phyloP scores from a whole-genome alignment of 1,140 invertebrate genomes.

The Drosophila ohnishii region DNA sequence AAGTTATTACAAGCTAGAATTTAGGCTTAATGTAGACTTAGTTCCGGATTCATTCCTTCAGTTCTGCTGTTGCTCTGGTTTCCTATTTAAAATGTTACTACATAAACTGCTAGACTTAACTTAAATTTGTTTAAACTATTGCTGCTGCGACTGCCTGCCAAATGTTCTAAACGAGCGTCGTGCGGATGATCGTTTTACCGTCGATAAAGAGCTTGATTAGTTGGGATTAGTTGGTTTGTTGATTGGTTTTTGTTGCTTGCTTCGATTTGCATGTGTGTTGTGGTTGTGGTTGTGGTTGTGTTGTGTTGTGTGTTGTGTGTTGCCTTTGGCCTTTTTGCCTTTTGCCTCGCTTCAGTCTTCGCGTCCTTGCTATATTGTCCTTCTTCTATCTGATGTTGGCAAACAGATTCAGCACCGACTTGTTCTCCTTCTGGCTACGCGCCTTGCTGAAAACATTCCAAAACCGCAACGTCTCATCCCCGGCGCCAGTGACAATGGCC shows the following conservation, averaged over 20 bases:
- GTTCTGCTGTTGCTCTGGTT: conserved; percentile 7
- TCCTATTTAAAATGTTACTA: conserved; percentile 27
- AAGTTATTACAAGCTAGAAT: conserved; percentile 17
- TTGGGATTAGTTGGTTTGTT: conserved; percentile 14
- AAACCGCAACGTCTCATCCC: conserved; percentile 98
- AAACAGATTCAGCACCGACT: conserved; percentile 98
- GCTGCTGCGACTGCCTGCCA: conserved; percentile 18
- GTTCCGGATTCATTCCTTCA: conserved; percentile 13
- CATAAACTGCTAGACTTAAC: conserved; percentile 22
- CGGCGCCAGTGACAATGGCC: conserved; percentile 99
- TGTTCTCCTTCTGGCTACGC: conserved; percentile 96
- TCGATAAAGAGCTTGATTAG: conserved; percentile 1
- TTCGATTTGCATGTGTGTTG: conserved; percentile 3
- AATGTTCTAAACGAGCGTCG: conserved; percentile 20
- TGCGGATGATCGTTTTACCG: conserved; percentile 9
- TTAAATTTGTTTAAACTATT: conserved; percentile 33
- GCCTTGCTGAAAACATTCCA: conserved; percentile 99
- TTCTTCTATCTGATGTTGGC: conserved; percentile 84
- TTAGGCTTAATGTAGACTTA: conserved; percentile 23
- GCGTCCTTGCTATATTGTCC: conserved; percentile 32
- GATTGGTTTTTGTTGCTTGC: conserved; percentile 1
- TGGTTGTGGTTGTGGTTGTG: not conserved
- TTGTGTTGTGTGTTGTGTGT: conserved; percentile 26
- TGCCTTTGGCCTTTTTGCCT: conserved; percentile 63
- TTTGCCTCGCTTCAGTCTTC: conserved; percentile 67